Conservation (phyloP, 2,797 vertebrate genomes). For the Intellagama lesueurii region DNA sequence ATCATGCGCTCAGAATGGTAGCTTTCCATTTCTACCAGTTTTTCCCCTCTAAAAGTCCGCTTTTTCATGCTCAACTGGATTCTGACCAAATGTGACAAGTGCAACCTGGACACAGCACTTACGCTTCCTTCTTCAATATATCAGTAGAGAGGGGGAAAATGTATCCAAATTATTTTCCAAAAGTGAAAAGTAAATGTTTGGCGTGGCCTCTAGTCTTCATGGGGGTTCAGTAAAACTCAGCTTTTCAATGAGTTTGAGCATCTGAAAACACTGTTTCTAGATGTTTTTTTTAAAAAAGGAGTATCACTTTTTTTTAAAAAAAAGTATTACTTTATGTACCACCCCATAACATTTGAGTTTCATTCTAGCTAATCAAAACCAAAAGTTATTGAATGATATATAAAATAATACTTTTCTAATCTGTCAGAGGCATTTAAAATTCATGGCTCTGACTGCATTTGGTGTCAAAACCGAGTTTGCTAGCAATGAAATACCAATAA, state of each 20-base stretch:
- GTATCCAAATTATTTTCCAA: neutral
- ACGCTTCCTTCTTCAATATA: neutral
- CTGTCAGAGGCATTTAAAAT: neutral
- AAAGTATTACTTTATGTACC: too few species aligned
- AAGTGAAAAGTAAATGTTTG: neutral
- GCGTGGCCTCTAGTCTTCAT: neutral
- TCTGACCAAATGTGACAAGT: neutral
- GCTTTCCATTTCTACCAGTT: neutral
- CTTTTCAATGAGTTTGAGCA: neutral
- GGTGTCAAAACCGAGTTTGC: neutral
- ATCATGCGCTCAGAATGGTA: neutral
- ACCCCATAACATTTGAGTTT: too few species aligned
- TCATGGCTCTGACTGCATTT: neutral
- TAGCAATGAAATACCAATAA: neutral
- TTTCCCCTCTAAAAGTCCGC: neutral
- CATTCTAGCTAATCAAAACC: neutral
- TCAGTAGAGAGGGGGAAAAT: neutral
- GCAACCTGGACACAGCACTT: neutral
- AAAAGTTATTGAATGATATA: neutral
- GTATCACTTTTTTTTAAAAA: too few species aligned
- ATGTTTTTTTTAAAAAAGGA: too few species aligned
- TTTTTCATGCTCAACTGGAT: neutral
- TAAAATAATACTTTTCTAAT: neutral
- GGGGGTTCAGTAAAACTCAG: neutral
- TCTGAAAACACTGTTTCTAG: neutral